Percentiles rank a stretch among this genome's conserved stretches.
Evolutionary conservation across 2,888 invertebrate species (phyloP).

Genomic region (Platycnemis pennipes): DNA sequence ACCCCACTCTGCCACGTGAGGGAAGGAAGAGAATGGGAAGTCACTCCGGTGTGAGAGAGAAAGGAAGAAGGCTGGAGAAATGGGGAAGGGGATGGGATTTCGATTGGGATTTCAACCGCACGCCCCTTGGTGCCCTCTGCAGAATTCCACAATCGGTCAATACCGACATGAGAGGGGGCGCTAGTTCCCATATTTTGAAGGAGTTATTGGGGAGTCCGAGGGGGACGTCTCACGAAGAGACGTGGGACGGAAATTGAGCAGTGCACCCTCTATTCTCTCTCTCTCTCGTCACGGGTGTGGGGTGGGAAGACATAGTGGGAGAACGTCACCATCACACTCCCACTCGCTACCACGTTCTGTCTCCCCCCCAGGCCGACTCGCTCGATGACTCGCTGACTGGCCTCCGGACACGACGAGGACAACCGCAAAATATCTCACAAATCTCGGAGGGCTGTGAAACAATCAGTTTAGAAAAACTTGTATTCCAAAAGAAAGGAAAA

Average conservation of each 20-base stretch:
- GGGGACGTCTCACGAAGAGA: neutral
- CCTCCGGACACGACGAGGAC: neutral
- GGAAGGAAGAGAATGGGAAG: no score
- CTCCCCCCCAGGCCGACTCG: neutral
- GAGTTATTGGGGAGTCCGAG: neutral
- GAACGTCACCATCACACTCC: no score
- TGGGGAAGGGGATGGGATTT: no score
- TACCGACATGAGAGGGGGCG: neutral
- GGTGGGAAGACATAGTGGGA: no score
- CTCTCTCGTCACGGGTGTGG: no score
- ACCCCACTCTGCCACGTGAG: no score
- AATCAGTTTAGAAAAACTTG: no score
- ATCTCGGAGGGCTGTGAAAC: neutral
- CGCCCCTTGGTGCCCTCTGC: neutral
- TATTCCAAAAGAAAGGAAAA: no score
- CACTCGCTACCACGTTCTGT: no score
- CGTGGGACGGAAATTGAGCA: neutral
- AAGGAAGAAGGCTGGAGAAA: no score
- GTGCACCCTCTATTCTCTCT: neutral
- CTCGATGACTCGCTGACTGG: neutral
- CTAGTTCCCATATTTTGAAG: neutral
- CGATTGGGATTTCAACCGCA: neutral
- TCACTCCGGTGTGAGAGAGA: no score
- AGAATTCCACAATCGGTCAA: neutral
- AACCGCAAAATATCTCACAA: neutral